Base-by-base conservation (phyloP, 2,888 invertebrate genomes). In the Halocaridina rubra region DNA sequence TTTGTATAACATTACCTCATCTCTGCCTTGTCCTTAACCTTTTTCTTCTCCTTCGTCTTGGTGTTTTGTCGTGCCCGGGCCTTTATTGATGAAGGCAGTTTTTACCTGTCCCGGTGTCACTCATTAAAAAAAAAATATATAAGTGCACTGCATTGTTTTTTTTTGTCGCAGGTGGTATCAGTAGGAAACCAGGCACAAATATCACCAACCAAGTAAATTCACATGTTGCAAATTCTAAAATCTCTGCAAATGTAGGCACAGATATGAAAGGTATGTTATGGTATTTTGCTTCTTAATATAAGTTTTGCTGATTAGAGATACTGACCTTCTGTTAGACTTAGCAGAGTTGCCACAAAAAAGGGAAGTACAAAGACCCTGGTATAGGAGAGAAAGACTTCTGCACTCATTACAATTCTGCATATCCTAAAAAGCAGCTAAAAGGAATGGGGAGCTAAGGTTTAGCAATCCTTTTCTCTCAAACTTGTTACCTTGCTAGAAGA, bases 171-270 rank as follows among this genome's bases (percentile, higher is more conserved):
- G 81, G 46, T 32, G 16, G 79, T 16, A n/a, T 19, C 10, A 39
- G 72, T 29, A 64, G 86, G 4, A 61, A 67, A 30, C 79, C 86
- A 16, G 86, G 74, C 8, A 46, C 86, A 29, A 86, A 86, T 67
- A 86, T 86, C 78, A 86, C 86, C 24, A 81, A 78, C 74, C 57
- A 57, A 10, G 74, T 86, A 8, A 78, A 78, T 59, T 53, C 71
- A 27, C 33, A 3, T 19, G 69, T 2, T 10, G 72, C 19, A 3
- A 16, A n/a, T 22, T 39, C 19, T 7, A 2, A 29, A 33, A 0
- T 64, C 10, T 32, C 22, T 0, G 32, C 27, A 7, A 46, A 13
- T 30, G 75, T 22, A 46, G 61, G 72, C 16, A 27, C 69, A 4
- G 32, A 30, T 22, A 64, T 16, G 7, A 84, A 79, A 80, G 84